Percentiles rank a stretch among this genome's conserved stretches.
Conservation (phyloP, 2,888 invertebrate species). For the Netelia inedita region DNA sequence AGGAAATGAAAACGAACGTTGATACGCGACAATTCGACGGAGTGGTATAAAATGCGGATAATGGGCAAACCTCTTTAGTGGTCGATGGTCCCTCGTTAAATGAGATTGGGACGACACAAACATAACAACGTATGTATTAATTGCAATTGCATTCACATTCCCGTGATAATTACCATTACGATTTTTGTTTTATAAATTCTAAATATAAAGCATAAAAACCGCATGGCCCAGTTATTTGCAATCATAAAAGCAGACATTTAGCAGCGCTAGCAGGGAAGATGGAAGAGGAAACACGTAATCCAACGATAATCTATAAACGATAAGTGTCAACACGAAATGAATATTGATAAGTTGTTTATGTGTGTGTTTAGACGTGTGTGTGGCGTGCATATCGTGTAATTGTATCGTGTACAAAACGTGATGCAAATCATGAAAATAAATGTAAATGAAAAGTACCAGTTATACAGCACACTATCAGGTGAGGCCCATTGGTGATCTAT, state of each 20-base stretch:
- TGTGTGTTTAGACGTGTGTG: slow-evolving; percentile 40
- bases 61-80: slow-evolving; percentile 17
- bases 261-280: slow-evolving; percentile 7
- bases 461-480: slow-evolving; percentile 83
- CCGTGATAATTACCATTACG: neutral
- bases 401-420: slow-evolving; percentile 30
- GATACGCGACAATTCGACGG: neutral
- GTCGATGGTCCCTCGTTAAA: slow-evolving; percentile 11
- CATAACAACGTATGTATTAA: slow-evolving; percentile 22
- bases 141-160: slow-evolving; percentile 17
- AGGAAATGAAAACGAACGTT: neutral
- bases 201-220: slow-evolving; percentile 38
- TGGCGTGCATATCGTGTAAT: slow-evolving; percentile 14
- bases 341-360: slow-evolving; percentile 1
- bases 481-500: slow-evolving; percentile 83
- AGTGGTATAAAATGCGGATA: slow-evolving; percentile 1
- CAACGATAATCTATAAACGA: slow-evolving; percentile 38
- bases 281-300: slow-evolving; percentile 11
- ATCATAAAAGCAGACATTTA: neutral
- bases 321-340: slow-evolving; percentile 30
- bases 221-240: neutral
- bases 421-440: slow-evolving; percentile 81
- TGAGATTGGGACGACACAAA: slow-evolving; percentile 3
- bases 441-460: slow-evolving; percentile 81
- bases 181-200: neutral